Conservation (phyloP, 2,113 vertebrate genomes). For the Pantherophis guttatus region DNA sequence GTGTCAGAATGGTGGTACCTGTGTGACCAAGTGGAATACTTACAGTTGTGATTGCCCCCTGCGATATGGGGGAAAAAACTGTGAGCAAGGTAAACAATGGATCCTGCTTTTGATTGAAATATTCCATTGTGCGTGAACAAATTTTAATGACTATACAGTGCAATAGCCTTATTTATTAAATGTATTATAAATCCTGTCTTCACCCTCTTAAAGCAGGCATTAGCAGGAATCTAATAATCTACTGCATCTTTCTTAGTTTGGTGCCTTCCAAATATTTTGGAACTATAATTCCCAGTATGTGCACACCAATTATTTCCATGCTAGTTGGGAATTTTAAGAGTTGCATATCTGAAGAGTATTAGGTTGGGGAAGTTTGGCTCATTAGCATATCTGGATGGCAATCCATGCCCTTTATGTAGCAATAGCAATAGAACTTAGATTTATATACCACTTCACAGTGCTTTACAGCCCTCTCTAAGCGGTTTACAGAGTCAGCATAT, state of each 20-base stretch:
- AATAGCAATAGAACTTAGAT: too few relatives aligned
- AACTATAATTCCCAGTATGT: neutral
- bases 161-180: neutral
- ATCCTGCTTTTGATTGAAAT: neutral
- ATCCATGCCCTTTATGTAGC: neutral
- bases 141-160: neutral
- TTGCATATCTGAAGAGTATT: neutral
- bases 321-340: neutral
- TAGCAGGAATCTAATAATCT: neutral
- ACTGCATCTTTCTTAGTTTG: neutral
- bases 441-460: too few relatives aligned
- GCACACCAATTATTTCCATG: neutral
- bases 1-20: conserved; percentile 89
- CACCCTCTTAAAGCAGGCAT: neutral
- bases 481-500: too few relatives aligned
- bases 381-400: neutral
- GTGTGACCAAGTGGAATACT: conserved; percentile 87
- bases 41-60: conserved; percentile 84
- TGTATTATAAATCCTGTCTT: neutral
- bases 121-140: neutral
- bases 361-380: neutral
- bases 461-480: too few relatives aligned
- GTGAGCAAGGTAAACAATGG: conserved; percentile 83
- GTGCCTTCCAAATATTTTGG: neutral
- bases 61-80: conserved; percentile 89